A percentile compares a stretch with the other conserved stretches of the same genome.
phyloP scores from a whole-genome alignment of 2,888 invertebrate species.

The Drosophila meridionalis region DNA sequence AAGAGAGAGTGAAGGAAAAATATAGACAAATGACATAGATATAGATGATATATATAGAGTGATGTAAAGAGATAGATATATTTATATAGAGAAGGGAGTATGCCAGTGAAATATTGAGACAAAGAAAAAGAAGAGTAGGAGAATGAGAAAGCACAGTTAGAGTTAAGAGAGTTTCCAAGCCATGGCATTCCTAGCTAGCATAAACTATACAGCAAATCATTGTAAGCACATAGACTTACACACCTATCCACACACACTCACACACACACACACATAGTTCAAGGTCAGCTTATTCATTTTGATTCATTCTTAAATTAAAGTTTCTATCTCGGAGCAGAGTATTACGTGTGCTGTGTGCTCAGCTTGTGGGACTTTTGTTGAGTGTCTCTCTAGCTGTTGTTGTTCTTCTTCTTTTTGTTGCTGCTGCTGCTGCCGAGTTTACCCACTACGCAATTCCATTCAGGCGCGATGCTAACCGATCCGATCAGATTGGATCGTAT shows the following conservation, averaged over 20 bases:
- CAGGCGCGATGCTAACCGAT: slow-evolving; percentile 42
- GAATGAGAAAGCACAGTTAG: too few relatives aligned
- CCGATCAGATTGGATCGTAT: not conserved
- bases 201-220: not conserved
- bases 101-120: too few relatives aligned
- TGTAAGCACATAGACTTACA: not conserved
- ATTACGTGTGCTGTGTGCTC: slow-evolving; percentile 6
- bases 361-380: not conserved
- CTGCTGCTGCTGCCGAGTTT: slow-evolving; percentile 14
- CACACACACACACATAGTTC: not conserved
- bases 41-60: too few relatives aligned
- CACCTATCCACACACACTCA: not conserved
- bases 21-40: too few relatives aligned
- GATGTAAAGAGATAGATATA: too few relatives aligned
- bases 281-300: not conserved
- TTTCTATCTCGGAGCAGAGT: not conserved
- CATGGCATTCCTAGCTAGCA: not conserved
- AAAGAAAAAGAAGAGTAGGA: too few relatives aligned
- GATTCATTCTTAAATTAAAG: not conserved
- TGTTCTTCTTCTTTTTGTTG: not conserved
- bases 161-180: too few relatives aligned
- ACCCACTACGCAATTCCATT: slow-evolving; percentile 62
- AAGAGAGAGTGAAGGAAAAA: too few relatives aligned
- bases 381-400: not conserved
- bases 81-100: too few relatives aligned